Conservation (phyloP, 2,888 invertebrate genomes). For the Cephus rjabovi region DNA sequence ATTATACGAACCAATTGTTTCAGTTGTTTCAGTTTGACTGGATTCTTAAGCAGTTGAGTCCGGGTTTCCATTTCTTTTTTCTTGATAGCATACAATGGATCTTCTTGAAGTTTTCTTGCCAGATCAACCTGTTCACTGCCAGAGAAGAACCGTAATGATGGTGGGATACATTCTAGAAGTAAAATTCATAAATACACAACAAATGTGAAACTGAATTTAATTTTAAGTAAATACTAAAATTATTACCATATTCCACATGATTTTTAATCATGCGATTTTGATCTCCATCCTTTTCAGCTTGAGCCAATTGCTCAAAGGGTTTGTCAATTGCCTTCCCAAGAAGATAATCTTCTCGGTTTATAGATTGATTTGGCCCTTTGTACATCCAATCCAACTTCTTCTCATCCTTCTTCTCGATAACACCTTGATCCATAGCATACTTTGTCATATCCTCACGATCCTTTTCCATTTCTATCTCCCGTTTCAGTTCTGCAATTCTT, state of each 20-base stretch:
- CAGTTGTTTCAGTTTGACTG: constrained; percentile 88
- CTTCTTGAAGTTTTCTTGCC: constrained; percentile 90
- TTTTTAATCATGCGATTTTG: constrained; percentile 69
- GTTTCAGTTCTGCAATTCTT: constrained; percentile 75
- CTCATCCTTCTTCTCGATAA: constrained; percentile 67
- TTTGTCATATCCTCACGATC: constrained; percentile 76
- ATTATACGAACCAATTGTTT: constrained; percentile 78
- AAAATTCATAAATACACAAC: constrained; percentile 19
- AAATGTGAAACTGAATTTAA: constrained; percentile 18
- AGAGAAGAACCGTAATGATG: constrained; percentile 72
- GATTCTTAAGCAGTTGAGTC: constrained; percentile 88
- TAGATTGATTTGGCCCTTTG: constrained; percentile 72
- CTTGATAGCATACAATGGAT: constrained; percentile 90
- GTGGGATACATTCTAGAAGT: constrained; percentile 78
- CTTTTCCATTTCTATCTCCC: constrained; percentile 76
- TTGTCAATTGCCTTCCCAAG: constrained; percentile 86
- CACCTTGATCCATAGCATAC: constrained; percentile 70
- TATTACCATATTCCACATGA: constrained; percentile 73
- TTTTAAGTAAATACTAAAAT: constrained; percentile 5
- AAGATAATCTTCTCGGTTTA: constrained; percentile 89
- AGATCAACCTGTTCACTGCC: constrained; percentile 84
- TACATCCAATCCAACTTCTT: constrained; percentile 91
- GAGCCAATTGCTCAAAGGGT: constrained; percentile 76
- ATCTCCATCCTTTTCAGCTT: constrained; percentile 69
- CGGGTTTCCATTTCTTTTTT: constrained; percentile 90